These are phyloP conservation scores for Acipenser transmontanus DNA, from an alignment of 2,797 vertebrate species.

Conservation along the genomic window DNA sequence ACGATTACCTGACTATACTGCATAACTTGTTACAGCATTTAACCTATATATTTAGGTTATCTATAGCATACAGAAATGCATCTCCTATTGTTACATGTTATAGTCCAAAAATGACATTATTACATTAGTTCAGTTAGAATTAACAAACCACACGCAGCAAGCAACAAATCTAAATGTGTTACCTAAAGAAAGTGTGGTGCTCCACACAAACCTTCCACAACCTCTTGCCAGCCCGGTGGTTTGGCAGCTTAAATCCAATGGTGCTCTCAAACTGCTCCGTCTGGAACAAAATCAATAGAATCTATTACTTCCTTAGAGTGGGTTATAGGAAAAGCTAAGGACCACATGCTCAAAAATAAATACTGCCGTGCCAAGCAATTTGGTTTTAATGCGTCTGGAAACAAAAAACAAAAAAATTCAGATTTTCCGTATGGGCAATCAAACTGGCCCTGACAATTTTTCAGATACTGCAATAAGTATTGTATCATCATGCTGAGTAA, in stretches of 20 bases:
- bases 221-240: slow-evolving; percentile 87
- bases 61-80: no score
- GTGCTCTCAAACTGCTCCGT: slow-evolving; percentile 96
- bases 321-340: not conserved
- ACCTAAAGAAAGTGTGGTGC: slow-evolving; percentile 98
- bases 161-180: slow-evolving; percentile 21
- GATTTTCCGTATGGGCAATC: slow-evolving; percentile 21
- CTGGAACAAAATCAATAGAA: slow-evolving; percentile 52
- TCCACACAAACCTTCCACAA: slow-evolving; percentile 98
- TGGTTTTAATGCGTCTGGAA: not conserved
- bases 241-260: slow-evolving; percentile 95
- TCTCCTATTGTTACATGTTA: no score
- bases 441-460: not conserved
- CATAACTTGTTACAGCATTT: no score
- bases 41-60: no score
- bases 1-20: no score
- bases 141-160: no score
- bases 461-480: no score
- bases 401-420: not conserved
- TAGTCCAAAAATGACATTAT: no score
- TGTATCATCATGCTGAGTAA: no score
- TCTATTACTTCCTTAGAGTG: slow-evolving; percentile 32
- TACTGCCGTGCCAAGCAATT: not conserved
- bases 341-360: not conserved
- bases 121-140: no score